phyloP scores from a whole-genome alignment of 2,888 invertebrate species.

The Drosophila maculinotata region DNA sequence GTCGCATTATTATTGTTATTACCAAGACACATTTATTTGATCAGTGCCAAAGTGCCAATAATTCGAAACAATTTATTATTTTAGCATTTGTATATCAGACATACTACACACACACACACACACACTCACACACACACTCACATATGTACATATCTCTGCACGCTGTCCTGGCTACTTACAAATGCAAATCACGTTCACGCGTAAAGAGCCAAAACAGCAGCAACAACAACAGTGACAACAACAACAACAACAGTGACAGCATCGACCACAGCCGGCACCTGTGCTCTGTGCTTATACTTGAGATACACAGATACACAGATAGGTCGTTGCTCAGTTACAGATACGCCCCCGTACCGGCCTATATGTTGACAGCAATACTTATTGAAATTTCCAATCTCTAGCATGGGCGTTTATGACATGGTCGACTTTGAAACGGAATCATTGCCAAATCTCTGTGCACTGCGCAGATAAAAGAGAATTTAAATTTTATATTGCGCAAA shows the following conservation, averaged over 20 bases:
- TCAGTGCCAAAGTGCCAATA: constrained; percentile 79
- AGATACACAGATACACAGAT: constrained; percentile 38
- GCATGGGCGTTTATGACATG: constrained; percentile 42
- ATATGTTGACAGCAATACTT: constrained; percentile 43
- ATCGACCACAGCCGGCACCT: constrained; percentile 59
- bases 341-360: constrained; percentile 13
- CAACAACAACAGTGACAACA: constrained; percentile 27
- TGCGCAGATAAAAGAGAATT: constrained; percentile 55
- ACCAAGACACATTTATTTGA: constrained; percentile 75
- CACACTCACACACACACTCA: constrained; percentile 24
- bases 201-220: constrained; percentile 64
- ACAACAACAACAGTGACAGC: constrained; percentile 27
- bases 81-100: constrained; percentile 73
- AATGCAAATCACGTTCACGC: constrained; percentile 78
- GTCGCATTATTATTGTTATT: constrained; percentile 80
- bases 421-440: constrained; percentile 37
- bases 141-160: constrained; percentile 3
- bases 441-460: constrained; percentile 31
- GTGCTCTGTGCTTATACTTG: constrained; percentile 50
- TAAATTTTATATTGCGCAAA: constrained; percentile 57
- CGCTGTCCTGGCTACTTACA: constrained; percentile 56
- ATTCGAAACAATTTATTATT: constrained; percentile 81
- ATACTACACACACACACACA: constrained; percentile 23
- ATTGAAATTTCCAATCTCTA: constrained; percentile 60
- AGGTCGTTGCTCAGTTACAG: constrained; percentile 38